These are phyloP conservation scores for Heliopora coerulea DNA, from an alignment of 92 coral and sea anemone genomes.

Conservation along the genomic window DNA sequence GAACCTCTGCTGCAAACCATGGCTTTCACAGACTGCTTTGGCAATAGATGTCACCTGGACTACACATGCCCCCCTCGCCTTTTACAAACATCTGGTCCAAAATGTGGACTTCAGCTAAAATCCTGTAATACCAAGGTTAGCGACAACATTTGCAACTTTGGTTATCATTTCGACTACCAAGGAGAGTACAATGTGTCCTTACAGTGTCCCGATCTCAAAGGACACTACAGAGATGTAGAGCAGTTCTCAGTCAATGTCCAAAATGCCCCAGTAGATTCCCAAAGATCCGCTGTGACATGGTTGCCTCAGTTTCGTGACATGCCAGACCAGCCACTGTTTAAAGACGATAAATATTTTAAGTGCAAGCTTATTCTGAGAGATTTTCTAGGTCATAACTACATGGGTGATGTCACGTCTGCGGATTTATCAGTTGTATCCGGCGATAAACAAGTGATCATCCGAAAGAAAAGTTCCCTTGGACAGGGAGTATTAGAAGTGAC, in stretches of 20 bases:
- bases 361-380: conserved; percentile 6
- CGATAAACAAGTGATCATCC: not conserved
- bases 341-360: conserved; percentile 5
- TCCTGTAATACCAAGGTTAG: not conserved
- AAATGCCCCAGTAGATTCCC: conserved; percentile 6
- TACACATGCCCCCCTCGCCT: not conserved
- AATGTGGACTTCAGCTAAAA: not conserved
- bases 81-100: not conserved
- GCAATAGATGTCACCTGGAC: not conserved
- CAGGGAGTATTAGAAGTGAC: not conserved
- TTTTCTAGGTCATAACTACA: not conserved
- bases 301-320: conserved; percentile 10
- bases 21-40: conserved; percentile 12
- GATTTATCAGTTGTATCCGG: not conserved
- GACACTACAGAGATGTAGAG: not conserved
- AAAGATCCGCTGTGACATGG: not conserved
- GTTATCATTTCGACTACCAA: not conserved
- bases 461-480: not conserved
- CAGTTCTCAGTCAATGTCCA: conserved; percentile 17
- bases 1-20: not conserved
- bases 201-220: not conserved
- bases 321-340: conserved; percentile 16
- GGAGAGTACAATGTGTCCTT: conserved; percentile 13
- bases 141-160: not conserved
- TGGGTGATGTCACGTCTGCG: not conserved